Evolutionary conservation across 30 jellyfish, hydroid and myxozoan genomes (phyloP).

Genomic region (Euphysa ruthae): DNA sequence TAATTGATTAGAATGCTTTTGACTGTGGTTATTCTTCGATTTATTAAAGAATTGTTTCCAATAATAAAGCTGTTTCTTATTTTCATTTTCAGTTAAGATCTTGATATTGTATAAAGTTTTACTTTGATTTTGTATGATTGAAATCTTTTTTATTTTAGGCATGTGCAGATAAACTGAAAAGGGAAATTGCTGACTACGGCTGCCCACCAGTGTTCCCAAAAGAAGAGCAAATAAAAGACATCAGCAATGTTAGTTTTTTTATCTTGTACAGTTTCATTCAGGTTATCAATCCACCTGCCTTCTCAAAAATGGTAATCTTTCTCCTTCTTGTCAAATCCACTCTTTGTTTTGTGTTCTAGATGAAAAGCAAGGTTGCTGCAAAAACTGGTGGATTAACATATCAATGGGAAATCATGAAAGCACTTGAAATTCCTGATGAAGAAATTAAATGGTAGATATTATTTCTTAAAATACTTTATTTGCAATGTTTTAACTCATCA

Average conservation of each 20-base stretch:
- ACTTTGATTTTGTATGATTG: too few relatives aligned
- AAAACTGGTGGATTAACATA: constrained; percentile 83
- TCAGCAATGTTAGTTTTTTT: constrained; percentile 6
- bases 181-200: constrained; percentile 92
- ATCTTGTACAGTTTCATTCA: neutral
- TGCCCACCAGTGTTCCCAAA: constrained; percentile 89
- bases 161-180: constrained; percentile 92
- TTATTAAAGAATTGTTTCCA: too few relatives aligned
- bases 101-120: too few relatives aligned
- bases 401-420: constrained; percentile 96
- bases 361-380: constrained; percentile 99
- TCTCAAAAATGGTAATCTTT: neutral
- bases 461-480: too few relatives aligned
- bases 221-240: constrained; percentile 9
- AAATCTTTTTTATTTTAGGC: constrained; percentile 46
- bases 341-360: constrained; percentile 15
- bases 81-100: too few relatives aligned
- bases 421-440: constrained; percentile 70
- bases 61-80: too few relatives aligned
- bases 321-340: neutral
- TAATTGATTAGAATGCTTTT: too few relatives aligned
- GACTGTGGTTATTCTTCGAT: too few relatives aligned
- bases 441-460: constrained; percentile 58
- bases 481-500: too few relatives aligned
- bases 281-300: neutral